Evolutionary conservation across 2,113 vertebrate species (phyloP).

Genomic region (Miniopterus natalensis): DNA sequence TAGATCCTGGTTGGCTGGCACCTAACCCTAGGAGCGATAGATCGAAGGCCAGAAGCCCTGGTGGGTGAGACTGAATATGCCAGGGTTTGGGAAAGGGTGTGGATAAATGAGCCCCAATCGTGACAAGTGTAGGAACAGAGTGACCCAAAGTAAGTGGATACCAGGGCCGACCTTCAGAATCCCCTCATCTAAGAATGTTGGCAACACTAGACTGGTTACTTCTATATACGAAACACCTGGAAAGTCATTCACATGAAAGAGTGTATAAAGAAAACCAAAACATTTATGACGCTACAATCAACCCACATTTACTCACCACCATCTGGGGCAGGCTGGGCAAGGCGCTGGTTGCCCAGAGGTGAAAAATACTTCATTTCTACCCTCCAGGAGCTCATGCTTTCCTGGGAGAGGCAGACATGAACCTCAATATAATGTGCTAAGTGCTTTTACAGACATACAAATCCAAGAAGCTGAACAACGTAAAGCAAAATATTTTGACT

Average conservation of each 20-base stretch:
- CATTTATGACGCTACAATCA: not conserved
- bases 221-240: not conserved
- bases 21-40: not conserved
- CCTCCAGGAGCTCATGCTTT: not conserved
- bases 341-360: not conserved
- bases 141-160: not conserved
- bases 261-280: not conserved
- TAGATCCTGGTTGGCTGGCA: not conserved
- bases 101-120: not conserved
- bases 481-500: slow-evolving; percentile 27
- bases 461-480: not conserved
- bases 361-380: not conserved
- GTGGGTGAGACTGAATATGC: not conserved
- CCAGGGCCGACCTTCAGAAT: not conserved
- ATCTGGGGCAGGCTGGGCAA: not conserved
- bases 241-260: not conserved
- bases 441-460: not conserved
- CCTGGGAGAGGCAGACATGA: not conserved
- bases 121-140: not conserved
- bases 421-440: not conserved
- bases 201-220: not conserved
- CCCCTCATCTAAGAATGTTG: not conserved
- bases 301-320: not conserved
- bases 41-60: not conserved
- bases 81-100: not conserved